Evolutionary conservation across 2,797 vertebrate genomes (phyloP).

Genomic region (Orientallactaga sibirica): DNA sequence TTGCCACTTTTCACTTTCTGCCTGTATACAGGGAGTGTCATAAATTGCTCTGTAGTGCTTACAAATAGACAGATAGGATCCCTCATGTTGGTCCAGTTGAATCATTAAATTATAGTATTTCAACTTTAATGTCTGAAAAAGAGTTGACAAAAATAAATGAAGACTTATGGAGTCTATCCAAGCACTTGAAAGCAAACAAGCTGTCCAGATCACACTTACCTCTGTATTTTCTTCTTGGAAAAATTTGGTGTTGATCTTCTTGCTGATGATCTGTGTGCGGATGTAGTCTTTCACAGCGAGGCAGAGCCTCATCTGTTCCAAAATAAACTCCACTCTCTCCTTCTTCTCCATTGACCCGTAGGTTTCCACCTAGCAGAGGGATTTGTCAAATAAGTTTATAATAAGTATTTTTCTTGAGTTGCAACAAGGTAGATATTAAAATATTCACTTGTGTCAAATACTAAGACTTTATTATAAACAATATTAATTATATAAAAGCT

Average conservation of each 20-base stretch:
- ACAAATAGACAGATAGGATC: slow-evolving; percentile 98
- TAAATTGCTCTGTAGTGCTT: slow-evolving; percentile 99
- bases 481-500: neutral
- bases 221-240: slow-evolving; percentile 97
- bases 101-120: slow-evolving; percentile 99
- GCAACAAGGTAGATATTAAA: slow-evolving; percentile 41
- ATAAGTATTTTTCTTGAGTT: slow-evolving; percentile 25
- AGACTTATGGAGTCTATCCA: neutral
- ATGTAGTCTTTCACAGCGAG: slow-evolving; percentile 99
- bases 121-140: slow-evolving; percentile 95
- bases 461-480: neutral
- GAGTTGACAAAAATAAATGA: slow-evolving; percentile 53
- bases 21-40: slow-evolving; percentile 98
- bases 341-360: slow-evolving; percentile 99
- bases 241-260: slow-evolving; percentile 99
- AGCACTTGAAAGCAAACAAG: neutral
- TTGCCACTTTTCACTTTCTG: slow-evolving; percentile 98
- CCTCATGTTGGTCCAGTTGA: slow-evolving; percentile 98
- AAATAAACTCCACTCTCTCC: slow-evolving; percentile 97
- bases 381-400: slow-evolving; percentile 49
- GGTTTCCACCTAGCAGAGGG: slow-evolving; percentile 94
- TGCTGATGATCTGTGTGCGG: slow-evolving; percentile 99
- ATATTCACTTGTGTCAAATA: slow-evolving; percentile 21
- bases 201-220: slow-evolving; percentile 86
- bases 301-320: slow-evolving; percentile 99